Base-by-base conservation (phyloP, 2,113 vertebrate species). In the Callithrix jacchus region DNA sequence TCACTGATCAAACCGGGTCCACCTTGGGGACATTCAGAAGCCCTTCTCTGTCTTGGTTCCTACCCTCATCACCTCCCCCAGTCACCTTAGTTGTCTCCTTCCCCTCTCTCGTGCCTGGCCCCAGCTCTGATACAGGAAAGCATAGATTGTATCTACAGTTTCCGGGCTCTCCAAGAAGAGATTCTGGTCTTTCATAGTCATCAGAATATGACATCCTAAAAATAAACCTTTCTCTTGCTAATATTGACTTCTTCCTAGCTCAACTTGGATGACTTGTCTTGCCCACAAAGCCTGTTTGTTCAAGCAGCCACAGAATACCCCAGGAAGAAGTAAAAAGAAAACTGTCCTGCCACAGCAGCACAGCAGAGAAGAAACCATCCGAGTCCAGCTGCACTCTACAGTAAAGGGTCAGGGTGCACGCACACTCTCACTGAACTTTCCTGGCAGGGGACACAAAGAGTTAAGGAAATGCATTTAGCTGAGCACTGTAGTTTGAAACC, bases 401-500 rank as follows among this genome's bases (percentile, higher is more conserved):
- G 61, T 58, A 32, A 68, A 91, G 54, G 17, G 16, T 56, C 40
- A 8, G 30, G 23, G 27, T 27, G 14, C 45, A 40, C 17, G 14
- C 45, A 40, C 17, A 35, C 30, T 8, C 1, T 10, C 8, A 0
- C 32, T 2, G 70, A 32, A 17, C 70, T 64, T 91, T 93, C 45
- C 70, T 25, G 2, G 56, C 85, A 87, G 87, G 66, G 90, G 25
- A 89, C 68, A 45, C 5, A 66, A 96, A 94, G 94, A 94, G 89
- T 97, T 97, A 97, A 97, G 66, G 49, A 94, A 68, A 37, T 68
- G 52, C 23, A 84, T 77, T 91, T 91, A 66, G n/a, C 91, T 35
- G 90, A 86, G 76, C 87, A 27, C 23, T 2, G 77, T 37, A 37
- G 37, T 70, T 79, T 96, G 96, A 96, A 98, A 97, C 27, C 70